Base-by-base conservation (phyloP, 1,140 invertebrate genomes). In the Drosophila grimshawi region DNA sequence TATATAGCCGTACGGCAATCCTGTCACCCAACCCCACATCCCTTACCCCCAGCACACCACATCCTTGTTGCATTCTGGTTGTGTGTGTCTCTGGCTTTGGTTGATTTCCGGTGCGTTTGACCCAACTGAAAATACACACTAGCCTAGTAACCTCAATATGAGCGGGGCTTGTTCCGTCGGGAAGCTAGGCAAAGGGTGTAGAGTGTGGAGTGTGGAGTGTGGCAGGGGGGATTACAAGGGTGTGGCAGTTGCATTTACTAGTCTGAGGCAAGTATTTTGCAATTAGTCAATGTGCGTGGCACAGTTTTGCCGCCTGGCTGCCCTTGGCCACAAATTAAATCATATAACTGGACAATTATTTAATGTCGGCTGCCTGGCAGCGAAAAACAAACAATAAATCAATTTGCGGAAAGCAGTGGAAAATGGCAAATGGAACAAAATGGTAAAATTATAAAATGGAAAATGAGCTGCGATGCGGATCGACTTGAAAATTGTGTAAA, bases 321-420 rank as follows among this genome's bases (percentile, higher is more conserved):
- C 76, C 85, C 59, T 73, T 62, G 78, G 86, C 85, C 85, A 85
- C 86, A 89, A 89, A 89, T 89, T 89, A 89, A 89, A 88, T 85
- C 85, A 85, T 82, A 88, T 88, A 88, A 88, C 81, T 90, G 81
- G 78, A 81, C 86, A 89, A 89, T 89, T 89, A 89, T 89, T 89
- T 90, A 85, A 90, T 85, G 85, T 85, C 74, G 61, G 59, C 43
- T 43, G 39, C 39, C 39, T n/a, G 39, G 39, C 39, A 43, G 45
- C 46, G 77, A 64, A 52, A 48, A 62, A 48, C 41, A 64, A 64
- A 65, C 63, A 59, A 81, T 82, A 82, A 81, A 81, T 81, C 81
- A 81, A 81, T 68, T 73, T 79, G 27, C 11, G n/a, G 35, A 39
- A 19, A 19, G 19, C 19, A 19, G 29, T 35, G 60, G 27, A 19